phyloP scores from a whole-genome alignment of 92 coral and sea anemone species.

The Porites cylindrica region DNA sequence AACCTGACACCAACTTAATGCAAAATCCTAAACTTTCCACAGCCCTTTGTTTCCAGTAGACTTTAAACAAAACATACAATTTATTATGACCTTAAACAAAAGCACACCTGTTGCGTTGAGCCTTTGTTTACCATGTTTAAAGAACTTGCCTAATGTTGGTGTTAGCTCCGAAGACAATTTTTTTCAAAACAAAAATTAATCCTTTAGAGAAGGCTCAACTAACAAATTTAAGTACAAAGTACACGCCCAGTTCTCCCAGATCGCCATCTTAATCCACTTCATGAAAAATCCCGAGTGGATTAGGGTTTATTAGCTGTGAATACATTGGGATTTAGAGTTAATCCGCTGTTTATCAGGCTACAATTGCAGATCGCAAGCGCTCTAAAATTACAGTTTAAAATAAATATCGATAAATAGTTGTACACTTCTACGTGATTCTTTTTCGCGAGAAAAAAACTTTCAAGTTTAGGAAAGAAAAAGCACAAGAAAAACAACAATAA shows the following conservation, averaged over 20 bases:
- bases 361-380: not conserved
- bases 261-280: not conserved
- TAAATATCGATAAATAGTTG: not conserved
- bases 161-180: not conserved
- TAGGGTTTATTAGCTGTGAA: not conserved
- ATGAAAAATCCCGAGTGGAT: not conserved
- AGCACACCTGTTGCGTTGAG: constrained; percentile 14
- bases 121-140: constrained; percentile 9
- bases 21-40: no score
- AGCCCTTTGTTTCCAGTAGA: not conserved
- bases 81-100: constrained; percentile 8
- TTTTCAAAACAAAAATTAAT: not conserved
- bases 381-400: not conserved
- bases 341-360: no score
- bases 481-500: no score
- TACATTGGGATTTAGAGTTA: not conserved
- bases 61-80: not conserved
- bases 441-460: no score
- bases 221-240: not conserved
- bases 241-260: not conserved
- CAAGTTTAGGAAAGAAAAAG: no score
- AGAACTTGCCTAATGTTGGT: not conserved
- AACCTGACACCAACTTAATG: not conserved
- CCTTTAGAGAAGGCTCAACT: not conserved
- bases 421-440: no score